These are phyloP conservation scores for Chauna torquata DNA, from an alignment of 2,113 vertebrate species.

Conservation along the genomic window DNA sequence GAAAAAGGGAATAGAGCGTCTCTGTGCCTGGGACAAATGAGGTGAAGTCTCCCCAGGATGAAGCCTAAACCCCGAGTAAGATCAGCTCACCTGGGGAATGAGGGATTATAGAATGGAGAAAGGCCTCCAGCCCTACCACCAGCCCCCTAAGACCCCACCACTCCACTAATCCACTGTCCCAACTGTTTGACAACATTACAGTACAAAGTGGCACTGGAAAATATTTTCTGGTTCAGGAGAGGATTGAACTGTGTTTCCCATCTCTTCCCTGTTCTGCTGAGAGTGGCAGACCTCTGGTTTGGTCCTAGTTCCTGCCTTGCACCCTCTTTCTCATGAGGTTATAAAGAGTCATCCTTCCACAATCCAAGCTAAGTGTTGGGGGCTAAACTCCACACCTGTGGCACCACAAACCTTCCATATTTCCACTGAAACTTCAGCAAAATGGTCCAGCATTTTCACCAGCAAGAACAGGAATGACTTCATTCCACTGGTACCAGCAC, in stretches of 20 bases:
- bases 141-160: neutral
- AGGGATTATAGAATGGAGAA: neutral
- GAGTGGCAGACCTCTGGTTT: neutral
- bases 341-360: neutral
- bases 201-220: neutral
- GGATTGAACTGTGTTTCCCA: neutral
- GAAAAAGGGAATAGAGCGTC: too few relatives aligned
- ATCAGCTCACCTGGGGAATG: neutral
- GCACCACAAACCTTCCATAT: neutral
- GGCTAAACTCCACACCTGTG: neutral
- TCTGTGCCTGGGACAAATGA: too few relatives aligned
- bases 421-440: neutral
- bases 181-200: neutral
- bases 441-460: neutral
- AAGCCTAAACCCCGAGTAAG: neutral
- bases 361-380: accelerated
- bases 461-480: neutral
- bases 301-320: neutral
- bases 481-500: neutral
- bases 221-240: neutral
- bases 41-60: too few relatives aligned
- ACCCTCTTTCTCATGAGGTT: neutral
- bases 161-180: neutral
- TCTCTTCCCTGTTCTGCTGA: neutral
- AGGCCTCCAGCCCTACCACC: neutral